phyloP scores from a whole-genome alignment of 1,140 invertebrate genomes.

The Drosophila orena region DNA sequence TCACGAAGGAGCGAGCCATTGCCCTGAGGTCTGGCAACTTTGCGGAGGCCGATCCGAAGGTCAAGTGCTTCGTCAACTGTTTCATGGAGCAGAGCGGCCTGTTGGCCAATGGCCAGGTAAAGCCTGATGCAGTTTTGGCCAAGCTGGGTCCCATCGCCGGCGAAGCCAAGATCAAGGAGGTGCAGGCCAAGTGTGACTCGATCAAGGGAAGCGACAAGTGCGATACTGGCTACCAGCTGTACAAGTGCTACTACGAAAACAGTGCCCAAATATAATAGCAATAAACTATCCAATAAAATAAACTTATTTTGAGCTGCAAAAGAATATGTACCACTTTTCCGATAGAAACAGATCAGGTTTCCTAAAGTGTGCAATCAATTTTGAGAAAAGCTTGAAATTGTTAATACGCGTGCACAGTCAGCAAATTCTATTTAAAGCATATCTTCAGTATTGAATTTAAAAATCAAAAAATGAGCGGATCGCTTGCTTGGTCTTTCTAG shows the following conservation, averaged over 20 bases:
- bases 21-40: conserved; percentile 56
- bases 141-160: conserved; percentile 52
- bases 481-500: too few relatives aligned
- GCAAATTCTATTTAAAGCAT: too few relatives aligned
- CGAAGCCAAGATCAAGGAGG: conserved; percentile 45
- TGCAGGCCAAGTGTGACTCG: conserved; percentile 55
- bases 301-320: background rate
- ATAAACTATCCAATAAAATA: too few relatives aligned
- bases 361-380: too few relatives aligned
- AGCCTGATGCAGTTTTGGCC: conserved; percentile 37
- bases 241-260: conserved; percentile 60
- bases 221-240: conserved; percentile 64
- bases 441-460: too few relatives aligned
- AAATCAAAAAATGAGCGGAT: too few relatives aligned
- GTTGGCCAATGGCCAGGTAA: conserved; percentile 53
- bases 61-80: conserved; percentile 70
- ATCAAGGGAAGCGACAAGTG: conserved; percentile 59
- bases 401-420: too few relatives aligned
- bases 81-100: conserved; percentile 66
- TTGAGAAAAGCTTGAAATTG: too few relatives aligned
- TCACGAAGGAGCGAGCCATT: conserved; percentile 64
- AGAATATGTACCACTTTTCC: too few relatives aligned
- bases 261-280: conserved; percentile 26
- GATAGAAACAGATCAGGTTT: too few relatives aligned
- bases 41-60: conserved; percentile 48